Evolutionary conservation across 2,113 vertebrate genomes (phyloP).

Genomic region (zebrafish (Danio rerio)): DNA sequence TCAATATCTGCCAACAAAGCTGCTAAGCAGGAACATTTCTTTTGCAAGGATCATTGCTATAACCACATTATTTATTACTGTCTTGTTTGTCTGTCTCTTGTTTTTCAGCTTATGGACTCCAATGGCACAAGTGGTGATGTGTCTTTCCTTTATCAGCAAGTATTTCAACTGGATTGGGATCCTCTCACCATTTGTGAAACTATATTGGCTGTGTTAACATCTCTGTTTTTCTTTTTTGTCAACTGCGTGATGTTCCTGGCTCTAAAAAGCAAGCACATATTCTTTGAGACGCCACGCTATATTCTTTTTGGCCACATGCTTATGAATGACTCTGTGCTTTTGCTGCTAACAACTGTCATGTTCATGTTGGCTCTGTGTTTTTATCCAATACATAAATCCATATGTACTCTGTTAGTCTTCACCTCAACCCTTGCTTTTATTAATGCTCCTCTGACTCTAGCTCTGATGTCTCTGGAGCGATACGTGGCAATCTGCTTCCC

Average conservation of each 20-base stretch:
- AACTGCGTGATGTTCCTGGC: conserved; percentile 50
- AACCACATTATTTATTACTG: too few relatives aligned
- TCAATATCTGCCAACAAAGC: too few relatives aligned
- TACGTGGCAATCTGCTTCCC: conserved; percentile 71
- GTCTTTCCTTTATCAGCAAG: conserved; percentile 9
- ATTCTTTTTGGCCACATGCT: conserved; percentile 59
- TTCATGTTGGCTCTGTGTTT: conserved; percentile 27
- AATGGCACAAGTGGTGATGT: conserved; percentile 12
- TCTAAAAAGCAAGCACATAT: conserved; percentile 37
- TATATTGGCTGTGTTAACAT: conserved; percentile 23
- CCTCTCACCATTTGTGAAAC: neutral
- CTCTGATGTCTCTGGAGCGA: conserved; percentile 72
- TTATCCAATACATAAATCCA: neutral
- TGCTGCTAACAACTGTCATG: conserved; percentile 37
- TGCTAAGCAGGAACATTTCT: too few relatives aligned
- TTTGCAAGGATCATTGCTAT: too few relatives aligned
- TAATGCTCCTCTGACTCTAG: conserved; percentile 65
- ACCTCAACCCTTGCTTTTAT: conserved; percentile 2
- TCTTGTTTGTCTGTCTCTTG: neutral
- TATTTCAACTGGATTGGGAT: conserved; percentile 13
- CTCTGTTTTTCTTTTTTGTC: conserved; percentile 49
- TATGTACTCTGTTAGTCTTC: conserved; percentile 44
- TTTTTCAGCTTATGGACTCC: conserved; percentile 2
- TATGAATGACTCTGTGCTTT: conserved; percentile 50
- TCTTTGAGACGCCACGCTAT: conserved; percentile 46